phyloP scores from a whole-genome alignment of 2,113 vertebrate species.

The Vireo altiloquus region DNA sequence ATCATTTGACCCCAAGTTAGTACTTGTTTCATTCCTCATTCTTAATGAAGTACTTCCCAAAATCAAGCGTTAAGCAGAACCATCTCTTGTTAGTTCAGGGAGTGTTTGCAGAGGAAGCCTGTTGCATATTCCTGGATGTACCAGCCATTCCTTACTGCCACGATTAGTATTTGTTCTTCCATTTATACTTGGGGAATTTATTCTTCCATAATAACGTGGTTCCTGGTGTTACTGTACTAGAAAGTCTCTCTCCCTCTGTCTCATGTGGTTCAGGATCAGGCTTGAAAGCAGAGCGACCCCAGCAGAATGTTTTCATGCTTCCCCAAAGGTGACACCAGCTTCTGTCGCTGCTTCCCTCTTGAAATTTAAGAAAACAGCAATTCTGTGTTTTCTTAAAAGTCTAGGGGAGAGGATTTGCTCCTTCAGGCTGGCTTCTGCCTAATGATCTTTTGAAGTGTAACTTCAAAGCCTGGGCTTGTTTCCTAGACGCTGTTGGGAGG shows the following conservation, averaged over 20 bases:
- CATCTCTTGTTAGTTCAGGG: not conserved
- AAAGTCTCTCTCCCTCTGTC: not conserved
- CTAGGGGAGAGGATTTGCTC: not conserved
- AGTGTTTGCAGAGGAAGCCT: not conserved
- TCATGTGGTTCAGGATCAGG: not conserved
- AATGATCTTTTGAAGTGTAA: not conserved
- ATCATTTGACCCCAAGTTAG: not conserved
- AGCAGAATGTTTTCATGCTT: not conserved
- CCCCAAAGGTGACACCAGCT: not conserved
- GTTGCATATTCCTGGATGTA: not conserved
- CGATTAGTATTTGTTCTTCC: not conserved
- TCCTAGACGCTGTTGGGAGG: not conserved
- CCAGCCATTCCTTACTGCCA: not conserved
- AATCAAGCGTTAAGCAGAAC: not conserved
- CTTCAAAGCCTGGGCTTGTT: constrained; percentile 27
- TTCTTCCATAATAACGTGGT: not conserved
- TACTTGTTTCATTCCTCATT: not conserved
- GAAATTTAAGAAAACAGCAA: not conserved
- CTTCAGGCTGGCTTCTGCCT: not conserved
- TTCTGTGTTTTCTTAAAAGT: not conserved
- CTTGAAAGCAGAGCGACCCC: not conserved
- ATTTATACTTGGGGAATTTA: not conserved
- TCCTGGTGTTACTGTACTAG: not conserved
- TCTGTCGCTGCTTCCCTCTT: not conserved
- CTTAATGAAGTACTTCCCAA: not conserved